Evolutionary conservation across 2,797 vertebrate genomes (phyloP).

Genomic region (Aldrovandia affinis): DNA sequence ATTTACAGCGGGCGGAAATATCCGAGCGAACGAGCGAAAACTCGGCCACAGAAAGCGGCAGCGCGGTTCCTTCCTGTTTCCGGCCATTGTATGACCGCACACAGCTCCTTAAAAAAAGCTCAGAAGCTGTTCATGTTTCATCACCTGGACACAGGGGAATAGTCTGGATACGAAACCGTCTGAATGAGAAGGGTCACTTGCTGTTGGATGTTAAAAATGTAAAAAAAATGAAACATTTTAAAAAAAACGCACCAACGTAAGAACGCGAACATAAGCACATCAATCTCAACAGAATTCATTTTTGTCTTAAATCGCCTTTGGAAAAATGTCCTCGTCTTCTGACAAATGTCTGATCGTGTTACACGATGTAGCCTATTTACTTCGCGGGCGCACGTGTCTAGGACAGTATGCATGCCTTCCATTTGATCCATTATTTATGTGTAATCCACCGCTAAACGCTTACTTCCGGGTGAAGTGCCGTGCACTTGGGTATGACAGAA

Average conservation of each 20-base stretch:
- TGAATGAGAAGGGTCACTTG: neutral
- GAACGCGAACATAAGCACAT: neutral
- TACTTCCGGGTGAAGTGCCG: neutral
- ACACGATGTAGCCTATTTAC: neutral
- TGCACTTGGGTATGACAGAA: neutral
- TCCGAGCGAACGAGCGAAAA: neutral
- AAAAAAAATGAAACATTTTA: neutral
- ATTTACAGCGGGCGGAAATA: neutral
- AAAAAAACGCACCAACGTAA: neutral
- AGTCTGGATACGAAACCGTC: neutral
- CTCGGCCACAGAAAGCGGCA: neutral
- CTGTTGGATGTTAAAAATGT: neutral
- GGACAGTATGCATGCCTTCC: neutral
- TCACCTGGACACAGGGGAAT: neutral
- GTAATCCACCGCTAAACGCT: neutral
- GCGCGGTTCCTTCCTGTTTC: neutral
- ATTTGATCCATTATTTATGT: neutral
- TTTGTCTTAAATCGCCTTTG: too few species aligned
- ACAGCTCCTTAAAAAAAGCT: neutral
- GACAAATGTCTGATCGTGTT: neutral
- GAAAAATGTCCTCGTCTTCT: neutral
- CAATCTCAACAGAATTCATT: neutral
- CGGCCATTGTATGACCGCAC: slow-evolving; percentile 6
- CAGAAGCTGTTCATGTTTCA: neutral
- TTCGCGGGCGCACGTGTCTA: neutral